phyloP scores from a whole-genome alignment of 2,113 vertebrate genomes.

The Tauraco erythrolophus region DNA sequence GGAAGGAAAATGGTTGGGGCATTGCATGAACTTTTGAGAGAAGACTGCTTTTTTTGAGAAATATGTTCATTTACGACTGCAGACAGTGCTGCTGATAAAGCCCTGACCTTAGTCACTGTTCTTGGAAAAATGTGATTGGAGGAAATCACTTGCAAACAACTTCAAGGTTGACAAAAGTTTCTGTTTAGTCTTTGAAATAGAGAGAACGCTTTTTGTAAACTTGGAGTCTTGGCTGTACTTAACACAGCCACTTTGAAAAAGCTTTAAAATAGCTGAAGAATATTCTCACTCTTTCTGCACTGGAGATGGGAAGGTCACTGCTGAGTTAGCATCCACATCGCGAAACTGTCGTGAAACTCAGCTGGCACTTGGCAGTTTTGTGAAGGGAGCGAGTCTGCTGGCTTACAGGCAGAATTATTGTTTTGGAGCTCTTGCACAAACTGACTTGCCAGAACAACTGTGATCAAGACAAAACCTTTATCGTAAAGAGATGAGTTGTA shows the following conservation, averaged over 20 bases:
- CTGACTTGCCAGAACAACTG: background rate
- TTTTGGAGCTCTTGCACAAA: background rate
- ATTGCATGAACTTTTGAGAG: too few relatives aligned
- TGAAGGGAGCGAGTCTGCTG: background rate
- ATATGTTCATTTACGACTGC: background rate
- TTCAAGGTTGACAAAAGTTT: background rate
- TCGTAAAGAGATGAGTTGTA: background rate
- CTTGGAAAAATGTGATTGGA: background rate
- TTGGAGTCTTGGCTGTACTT: accelerated
- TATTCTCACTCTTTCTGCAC: background rate
- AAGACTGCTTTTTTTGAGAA: background rate
- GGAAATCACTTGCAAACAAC: background rate
- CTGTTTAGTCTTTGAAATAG: background rate
- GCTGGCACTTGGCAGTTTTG: background rate
- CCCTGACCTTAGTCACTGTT: background rate
- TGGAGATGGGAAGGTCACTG: background rate
- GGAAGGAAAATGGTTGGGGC: background rate
- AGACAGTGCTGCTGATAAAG: background rate
- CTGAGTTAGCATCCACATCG: background rate
- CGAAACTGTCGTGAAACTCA: accelerated
- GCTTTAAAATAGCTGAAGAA: background rate
- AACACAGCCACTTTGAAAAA: background rate
- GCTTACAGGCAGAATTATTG: too few relatives aligned
- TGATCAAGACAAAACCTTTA: background rate
- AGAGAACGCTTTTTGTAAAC: background rate